phyloP scores from a whole-genome alignment of 2,113 vertebrate species.

The Mus pahari region DNA sequence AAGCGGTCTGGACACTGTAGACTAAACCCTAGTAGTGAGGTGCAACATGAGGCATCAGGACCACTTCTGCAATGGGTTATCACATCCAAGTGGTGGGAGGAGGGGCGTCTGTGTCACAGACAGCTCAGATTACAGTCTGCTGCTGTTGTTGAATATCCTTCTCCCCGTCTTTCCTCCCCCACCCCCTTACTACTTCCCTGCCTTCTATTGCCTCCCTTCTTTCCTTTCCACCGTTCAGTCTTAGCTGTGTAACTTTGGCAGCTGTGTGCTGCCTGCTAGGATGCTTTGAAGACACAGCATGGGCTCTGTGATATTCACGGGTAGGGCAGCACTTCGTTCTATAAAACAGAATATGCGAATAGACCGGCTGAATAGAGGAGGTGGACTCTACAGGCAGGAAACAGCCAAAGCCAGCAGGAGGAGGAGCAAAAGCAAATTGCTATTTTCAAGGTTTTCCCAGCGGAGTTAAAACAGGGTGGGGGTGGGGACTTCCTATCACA shows the following conservation, averaged over 20 bases:
- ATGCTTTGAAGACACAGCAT: no score
- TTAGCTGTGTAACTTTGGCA: not conserved
- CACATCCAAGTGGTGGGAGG: not conserved
- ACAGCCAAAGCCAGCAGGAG: not conserved
- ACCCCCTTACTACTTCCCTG: not conserved
- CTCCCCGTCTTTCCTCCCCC: not conserved
- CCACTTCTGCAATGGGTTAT: not conserved
- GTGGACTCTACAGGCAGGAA: not conserved
- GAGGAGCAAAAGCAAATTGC: not conserved
- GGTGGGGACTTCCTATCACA: not conserved
- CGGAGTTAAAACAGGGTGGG: not conserved
- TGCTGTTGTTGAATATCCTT: not conserved
- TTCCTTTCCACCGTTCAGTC: no score
- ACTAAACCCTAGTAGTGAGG: no score
- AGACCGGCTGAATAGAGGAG: not conserved
- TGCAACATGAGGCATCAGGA: no score
- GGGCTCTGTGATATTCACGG: no score
- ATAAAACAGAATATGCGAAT: not conserved
- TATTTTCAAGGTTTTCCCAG: not conserved
- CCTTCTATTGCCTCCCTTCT: not conserved
- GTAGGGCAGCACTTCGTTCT: not conserved
- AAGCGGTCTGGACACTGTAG: no score
- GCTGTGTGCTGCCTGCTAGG: not conserved
- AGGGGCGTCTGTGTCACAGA: not conserved
- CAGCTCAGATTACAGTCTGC: not conserved